These are phyloP conservation scores for Platyscelio sp. DNA, from an alignment of 2,888 invertebrate genomes.

Conservation along the genomic window DNA sequence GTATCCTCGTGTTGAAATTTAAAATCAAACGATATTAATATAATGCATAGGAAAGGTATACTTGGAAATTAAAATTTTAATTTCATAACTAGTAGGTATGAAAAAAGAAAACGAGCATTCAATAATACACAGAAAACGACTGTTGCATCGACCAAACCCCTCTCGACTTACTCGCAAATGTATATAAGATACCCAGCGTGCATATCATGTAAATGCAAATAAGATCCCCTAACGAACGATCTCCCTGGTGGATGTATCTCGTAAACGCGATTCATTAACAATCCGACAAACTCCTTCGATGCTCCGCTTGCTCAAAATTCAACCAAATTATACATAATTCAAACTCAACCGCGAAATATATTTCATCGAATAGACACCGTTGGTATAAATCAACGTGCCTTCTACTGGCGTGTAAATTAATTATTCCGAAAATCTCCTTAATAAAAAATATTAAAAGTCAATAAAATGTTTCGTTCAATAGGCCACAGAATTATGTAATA, in stretches of 20 bases:
- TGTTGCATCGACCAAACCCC: conserved; percentile 43
- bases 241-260: conserved; percentile 70
- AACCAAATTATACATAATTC: conserved; percentile 62
- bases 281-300: conserved; percentile 68
- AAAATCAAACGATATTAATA: conserved; percentile 10
- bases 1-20: conserved; percentile 27
- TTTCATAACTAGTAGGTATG: conserved; percentile 34
- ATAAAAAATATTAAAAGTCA: conserved; percentile 30
- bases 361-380: conserved; percentile 13
- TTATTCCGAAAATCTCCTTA: conserved; percentile 34
- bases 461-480: conserved; percentile 12
- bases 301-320: conserved; percentile 63
- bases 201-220: conserved; percentile 74
- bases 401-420: conserved; percentile 27
- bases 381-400: conserved; percentile 41
- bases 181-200: conserved; percentile 69
- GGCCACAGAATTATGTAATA: too few relatives aligned
- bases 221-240: conserved; percentile 71
- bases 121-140: conserved; percentile 59
- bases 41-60: conserved; percentile 4
- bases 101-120: conserved; percentile 15
- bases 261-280: conserved; percentile 73
- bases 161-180: conserved; percentile 54
- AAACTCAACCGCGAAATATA: conserved; percentile 42
- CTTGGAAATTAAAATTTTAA: conserved; percentile 39